Evolutionary conservation across 2,888 invertebrate species (phyloP).

Genomic region (Teinopalpus imperialis): DNA sequence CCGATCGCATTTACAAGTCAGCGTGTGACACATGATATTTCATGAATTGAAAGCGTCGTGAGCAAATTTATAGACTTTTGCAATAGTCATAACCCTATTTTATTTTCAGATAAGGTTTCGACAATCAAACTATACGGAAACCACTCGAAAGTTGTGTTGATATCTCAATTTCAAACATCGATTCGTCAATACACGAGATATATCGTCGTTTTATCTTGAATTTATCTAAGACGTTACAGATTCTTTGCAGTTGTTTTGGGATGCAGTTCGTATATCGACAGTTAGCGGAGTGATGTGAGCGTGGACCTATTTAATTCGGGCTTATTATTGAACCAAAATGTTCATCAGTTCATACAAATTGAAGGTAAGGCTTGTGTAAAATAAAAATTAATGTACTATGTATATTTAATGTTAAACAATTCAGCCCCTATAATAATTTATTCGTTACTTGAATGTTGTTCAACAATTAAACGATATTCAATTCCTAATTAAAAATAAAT

Average conservation of each 20-base stretch:
- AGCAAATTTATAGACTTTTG: constrained; percentile 10
- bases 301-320: constrained; percentile 6
- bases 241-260: constrained; percentile 34
- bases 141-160: constrained; percentile 46
- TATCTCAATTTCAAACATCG: constrained; percentile 48
- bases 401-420: no score
- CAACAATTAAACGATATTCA: no score
- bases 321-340: constrained; percentile 30
- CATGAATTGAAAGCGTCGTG: not conserved
- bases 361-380: constrained; percentile 44
- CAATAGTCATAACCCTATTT: constrained; percentile 7
- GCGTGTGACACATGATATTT: not conserved
- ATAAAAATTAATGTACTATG: no score
- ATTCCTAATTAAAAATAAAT: no score
- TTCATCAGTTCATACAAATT: constrained; percentile 36
- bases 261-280: constrained; percentile 31
- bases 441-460: no score
- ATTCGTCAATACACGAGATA: constrained; percentile 47
- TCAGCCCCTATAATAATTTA: no score
- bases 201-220: constrained; percentile 53
- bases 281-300: constrained; percentile 27
- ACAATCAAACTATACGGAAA: constrained; percentile 31
- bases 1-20: not conserved
- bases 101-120: constrained; percentile 32
- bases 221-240: constrained; percentile 55